A percentile compares a stretch with the other conserved stretches of the same genome.
phyloP scores from a whole-genome alignment of 2,888 invertebrate species.

The Mythimna pallens region DNA sequence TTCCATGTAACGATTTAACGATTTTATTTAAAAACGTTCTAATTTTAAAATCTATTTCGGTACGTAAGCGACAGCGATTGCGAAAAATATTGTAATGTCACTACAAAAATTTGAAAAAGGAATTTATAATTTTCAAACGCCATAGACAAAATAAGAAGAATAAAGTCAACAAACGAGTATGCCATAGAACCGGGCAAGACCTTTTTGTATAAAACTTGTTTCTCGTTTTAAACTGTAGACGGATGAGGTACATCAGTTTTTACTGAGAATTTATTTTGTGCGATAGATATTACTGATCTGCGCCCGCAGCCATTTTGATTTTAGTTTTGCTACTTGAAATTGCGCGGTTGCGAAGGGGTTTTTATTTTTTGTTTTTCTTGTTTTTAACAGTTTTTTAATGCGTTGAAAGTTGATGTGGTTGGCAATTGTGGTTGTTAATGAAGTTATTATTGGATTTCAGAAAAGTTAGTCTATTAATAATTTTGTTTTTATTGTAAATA shows the following conservation, averaged over 20 bases:
- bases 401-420: slow-evolving; percentile 34
- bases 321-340: slow-evolving; percentile 86
- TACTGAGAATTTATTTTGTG: slow-evolving; percentile 72
- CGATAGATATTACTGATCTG: slow-evolving; percentile 62
- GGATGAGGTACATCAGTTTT: slow-evolving; percentile 84
- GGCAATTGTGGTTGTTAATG: slow-evolving; percentile 46
- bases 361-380: slow-evolving; percentile 42
- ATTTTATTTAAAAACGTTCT: not conserved
- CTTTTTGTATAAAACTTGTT: slow-evolving; percentile 72
- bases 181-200: slow-evolving; percentile 65
- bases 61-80: not conserved
- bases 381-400: slow-evolving; percentile 27
- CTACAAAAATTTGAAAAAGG: slow-evolving; percentile 31
- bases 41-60: not conserved
- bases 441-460: slow-evolving; percentile 46
- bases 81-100: slow-evolving; percentile 13
- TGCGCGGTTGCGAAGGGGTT: slow-evolving; percentile 62
- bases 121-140: slow-evolving; percentile 54
- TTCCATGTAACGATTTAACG: not conserved
- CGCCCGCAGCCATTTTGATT: slow-evolving; percentile 84
- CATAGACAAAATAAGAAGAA: slow-evolving; percentile 65
- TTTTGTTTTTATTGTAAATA: not conserved
- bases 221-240: slow-evolving; percentile 80
- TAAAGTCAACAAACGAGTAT: slow-evolving; percentile 63
- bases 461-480: slow-evolving; percentile 10